Base-by-base conservation (phyloP, 2,888 invertebrate genomes). In the Lypha dubia region DNA sequence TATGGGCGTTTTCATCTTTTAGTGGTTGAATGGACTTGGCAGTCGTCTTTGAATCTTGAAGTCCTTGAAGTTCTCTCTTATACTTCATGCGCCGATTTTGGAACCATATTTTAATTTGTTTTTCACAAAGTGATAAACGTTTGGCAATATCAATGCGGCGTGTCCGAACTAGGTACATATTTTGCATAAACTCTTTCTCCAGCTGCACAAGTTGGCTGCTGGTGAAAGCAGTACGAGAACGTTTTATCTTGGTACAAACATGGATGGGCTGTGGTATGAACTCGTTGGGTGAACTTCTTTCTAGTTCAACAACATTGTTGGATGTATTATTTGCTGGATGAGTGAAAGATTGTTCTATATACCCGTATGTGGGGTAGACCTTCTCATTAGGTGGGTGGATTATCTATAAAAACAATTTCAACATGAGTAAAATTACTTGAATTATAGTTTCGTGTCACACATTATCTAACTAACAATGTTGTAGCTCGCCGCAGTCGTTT, bases 61-160 rank as follows among this genome's bases (percentile, higher is more conserved):
- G 20, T 17, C 58, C 53, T 22, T 49, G 41, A 28, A 32, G 22
- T 0, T 63, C 63, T 0, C 89, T 90, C 24, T 96, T 96, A 94
- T 94, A 95, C 90, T 96, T 96, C 96, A 96, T 96, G 46, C 96
- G 93, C 44, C 96, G 94, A 92, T 96, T 96, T 91, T 96, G 96
- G 90, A 97, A 96, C 96, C 96, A 96, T 89, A 96, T 96, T 92
- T 96, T 96, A 86, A 96, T 96, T 93, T 97, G 97, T 86, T 97
- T 93, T 89, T 97, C 97, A 56, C 96, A 96, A 79, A 99, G 94
- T 89, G 96, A 96, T 91, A 99, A 94, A 86, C 97, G 96, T 92
- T 98, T 98, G 7, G 98, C 98, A 91, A 99, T 98, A 93, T 98
- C 98, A 93, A 98, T 98, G 90, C 99, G 94, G 92, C 98, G 94